phyloP scores from a whole-genome alignment of 2,797 vertebrate species.

The Thalassophryne amazonica region DNA sequence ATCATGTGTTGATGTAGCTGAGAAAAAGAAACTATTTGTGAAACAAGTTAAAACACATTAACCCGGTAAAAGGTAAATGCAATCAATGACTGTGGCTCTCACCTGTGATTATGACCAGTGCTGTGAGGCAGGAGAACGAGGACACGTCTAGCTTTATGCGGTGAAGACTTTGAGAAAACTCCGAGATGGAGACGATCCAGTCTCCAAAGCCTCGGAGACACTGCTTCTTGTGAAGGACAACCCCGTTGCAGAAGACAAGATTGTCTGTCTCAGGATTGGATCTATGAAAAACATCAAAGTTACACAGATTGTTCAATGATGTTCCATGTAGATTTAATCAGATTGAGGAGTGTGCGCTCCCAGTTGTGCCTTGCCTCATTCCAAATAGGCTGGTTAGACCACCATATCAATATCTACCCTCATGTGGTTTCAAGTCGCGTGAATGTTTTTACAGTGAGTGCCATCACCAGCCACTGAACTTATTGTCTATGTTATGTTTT shows the following conservation, averaged over 20 bases:
- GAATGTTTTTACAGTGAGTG: too few species aligned
- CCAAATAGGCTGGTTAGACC: too few species aligned
- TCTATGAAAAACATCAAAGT: constrained; percentile 59
- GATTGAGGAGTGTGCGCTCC: neutral
- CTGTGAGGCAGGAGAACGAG: constrained; percentile 90
- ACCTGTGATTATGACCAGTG: constrained; percentile 92
- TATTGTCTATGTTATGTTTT: too few species aligned
- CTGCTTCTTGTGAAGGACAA: constrained; percentile 89
- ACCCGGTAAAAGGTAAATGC: neutral
- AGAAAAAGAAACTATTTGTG: neutral
- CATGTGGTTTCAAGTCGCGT: too few species aligned
- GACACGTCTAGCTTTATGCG: constrained; percentile 87
- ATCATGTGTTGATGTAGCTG: neutral
- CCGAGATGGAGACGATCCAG: constrained; percentile 92
- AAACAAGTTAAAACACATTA: neutral
- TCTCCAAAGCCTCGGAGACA: constrained; percentile 89
- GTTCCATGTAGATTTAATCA: neutral
- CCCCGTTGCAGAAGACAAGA: constrained; percentile 91
- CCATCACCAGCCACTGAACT: too few species aligned
- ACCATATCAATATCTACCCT: too few species aligned
- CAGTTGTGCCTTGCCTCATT: too few species aligned
- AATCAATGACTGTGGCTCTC: constrained; percentile 21
- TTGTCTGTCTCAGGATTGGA: constrained; percentile 87
- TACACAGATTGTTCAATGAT: neutral
- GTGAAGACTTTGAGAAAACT: constrained; percentile 89